Evolutionary conservation across 2,888 invertebrate species (phyloP).

Genomic region (Oxytorus armatus): DNA sequence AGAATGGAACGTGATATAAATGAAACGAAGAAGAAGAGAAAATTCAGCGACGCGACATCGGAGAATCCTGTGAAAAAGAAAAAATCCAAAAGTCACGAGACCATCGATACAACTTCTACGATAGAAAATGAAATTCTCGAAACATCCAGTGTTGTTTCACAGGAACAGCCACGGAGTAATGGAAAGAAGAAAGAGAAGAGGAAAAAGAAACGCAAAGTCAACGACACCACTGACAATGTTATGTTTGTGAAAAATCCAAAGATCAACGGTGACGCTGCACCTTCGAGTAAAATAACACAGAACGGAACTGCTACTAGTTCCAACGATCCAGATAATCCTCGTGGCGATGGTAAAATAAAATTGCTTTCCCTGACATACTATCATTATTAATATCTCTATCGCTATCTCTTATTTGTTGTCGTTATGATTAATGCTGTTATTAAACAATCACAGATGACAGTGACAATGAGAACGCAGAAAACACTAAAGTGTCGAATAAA

Average conservation of each 20-base stretch:
- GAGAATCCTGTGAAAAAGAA: slow-evolving; percentile 44
- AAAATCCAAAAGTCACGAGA: slow-evolving; percentile 28
- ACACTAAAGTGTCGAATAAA: slow-evolving; percentile 32
- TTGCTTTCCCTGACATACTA: background rate
- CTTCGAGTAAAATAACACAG: background rate
- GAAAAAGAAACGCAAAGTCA: slow-evolving; percentile 43
- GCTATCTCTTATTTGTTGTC: background rate
- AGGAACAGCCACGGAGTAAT: slow-evolving; percentile 16
- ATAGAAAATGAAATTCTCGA: background rate
- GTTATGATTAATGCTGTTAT: background rate
- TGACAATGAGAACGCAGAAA: slow-evolving; percentile 19
- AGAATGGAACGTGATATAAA: slow-evolving; percentile 21
- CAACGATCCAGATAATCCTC: background rate
- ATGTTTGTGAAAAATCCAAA: slow-evolving; percentile 29
- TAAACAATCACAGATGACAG: slow-evolving; percentile 33
- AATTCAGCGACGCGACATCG: slow-evolving; percentile 29
- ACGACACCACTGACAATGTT: slow-evolving; percentile 6
- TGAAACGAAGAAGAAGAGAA: slow-evolving; percentile 64
- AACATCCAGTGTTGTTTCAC: slow-evolving; percentile 4
- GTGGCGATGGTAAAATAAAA: slow-evolving; percentile 10
- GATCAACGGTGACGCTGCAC: background rate
- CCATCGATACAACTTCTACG: background rate
- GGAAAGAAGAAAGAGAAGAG: slow-evolving; percentile 61
- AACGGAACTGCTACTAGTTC: slow-evolving; percentile 12
- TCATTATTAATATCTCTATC: background rate